phyloP scores from a whole-genome alignment of 2,113 vertebrate genomes.

The Puma concolor region DNA sequence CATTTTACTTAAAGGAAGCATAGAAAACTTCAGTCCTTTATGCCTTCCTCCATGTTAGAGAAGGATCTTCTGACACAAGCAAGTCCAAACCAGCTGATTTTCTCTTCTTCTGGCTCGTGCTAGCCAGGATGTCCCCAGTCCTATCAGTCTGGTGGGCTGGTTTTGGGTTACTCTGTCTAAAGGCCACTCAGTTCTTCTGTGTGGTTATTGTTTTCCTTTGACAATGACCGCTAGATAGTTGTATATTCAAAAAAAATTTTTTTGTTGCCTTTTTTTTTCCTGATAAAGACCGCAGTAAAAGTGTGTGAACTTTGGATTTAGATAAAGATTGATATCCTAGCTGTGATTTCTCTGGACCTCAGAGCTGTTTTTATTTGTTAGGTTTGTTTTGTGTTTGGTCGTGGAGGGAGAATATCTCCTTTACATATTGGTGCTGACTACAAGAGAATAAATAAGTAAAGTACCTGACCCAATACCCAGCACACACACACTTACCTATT shows the following conservation, averaged over 20 bases:
- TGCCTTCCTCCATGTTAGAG: background rate
- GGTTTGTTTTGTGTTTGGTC: background rate
- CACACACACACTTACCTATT: background rate
- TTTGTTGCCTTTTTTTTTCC: background rate
- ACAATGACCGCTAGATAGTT: background rate
- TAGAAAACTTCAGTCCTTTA: background rate
- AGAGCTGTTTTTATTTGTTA: background rate
- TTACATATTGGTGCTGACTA: background rate
- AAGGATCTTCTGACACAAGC: background rate
- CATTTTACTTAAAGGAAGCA: slow-evolving; percentile 13
- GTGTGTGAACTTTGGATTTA: background rate
- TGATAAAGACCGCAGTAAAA: background rate
- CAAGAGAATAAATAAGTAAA: background rate
- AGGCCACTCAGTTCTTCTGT: background rate
- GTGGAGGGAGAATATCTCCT: background rate
- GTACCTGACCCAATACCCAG: background rate
- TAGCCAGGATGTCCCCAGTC: background rate
- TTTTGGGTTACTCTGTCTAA: background rate
- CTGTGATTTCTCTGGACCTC: background rate
- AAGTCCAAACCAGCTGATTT: background rate
- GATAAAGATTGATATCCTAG: background rate
- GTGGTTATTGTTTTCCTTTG: background rate
- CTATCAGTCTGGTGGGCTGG: background rate
- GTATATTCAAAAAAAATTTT: background rate
- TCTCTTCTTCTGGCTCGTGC: background rate